A percentile compares a stretch with the other conserved stretches of the same genome.
These are phyloP conservation scores for Wiebesia pumilae DNA, from an alignment of 1,140 invertebrate species.

Conservation along the genomic window DNA sequence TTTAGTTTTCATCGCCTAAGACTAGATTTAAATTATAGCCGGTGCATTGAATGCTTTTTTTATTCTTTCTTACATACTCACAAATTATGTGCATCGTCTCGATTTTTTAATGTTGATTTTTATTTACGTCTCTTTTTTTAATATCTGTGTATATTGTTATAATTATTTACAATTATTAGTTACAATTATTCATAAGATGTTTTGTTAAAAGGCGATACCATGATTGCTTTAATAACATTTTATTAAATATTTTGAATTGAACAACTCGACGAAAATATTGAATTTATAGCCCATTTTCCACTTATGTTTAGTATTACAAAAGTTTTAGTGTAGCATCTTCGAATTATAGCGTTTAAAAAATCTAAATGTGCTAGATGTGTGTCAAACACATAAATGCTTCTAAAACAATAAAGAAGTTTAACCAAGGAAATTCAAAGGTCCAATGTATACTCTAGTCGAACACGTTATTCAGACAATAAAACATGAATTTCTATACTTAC, in stretches of 20 bases:
- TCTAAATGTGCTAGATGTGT: neutral
- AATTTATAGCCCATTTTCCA: no score
- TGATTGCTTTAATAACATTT: neutral
- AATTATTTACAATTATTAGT: neutral
- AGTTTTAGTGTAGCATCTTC: neutral
- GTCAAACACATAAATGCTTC: neutral
- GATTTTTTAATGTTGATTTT: neutral
- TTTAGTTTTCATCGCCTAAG: conserved; percentile 26
- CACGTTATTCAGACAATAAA: conserved; percentile 8
- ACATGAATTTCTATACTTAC: conserved; percentile 21
- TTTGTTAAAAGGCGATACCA: neutral
- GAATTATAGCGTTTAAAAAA: neutral
- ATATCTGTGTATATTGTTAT: neutral
- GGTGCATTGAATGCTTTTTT: neutral
- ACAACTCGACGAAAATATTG: neutral
- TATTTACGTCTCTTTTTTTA: neutral
- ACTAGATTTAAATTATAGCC: conserved; percentile 13
- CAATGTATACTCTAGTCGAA: neutral
- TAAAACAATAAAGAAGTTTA: conserved; percentile 4
- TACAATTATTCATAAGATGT: neutral
- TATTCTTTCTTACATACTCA: neutral
- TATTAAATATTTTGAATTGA: neutral
- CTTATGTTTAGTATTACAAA: no score
- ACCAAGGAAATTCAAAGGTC: conserved; percentile 6
- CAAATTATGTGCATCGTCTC: neutral